These are phyloP conservation scores for Acronicta aceris DNA, from an alignment of 2,888 invertebrate species.

Conservation along the genomic window DNA sequence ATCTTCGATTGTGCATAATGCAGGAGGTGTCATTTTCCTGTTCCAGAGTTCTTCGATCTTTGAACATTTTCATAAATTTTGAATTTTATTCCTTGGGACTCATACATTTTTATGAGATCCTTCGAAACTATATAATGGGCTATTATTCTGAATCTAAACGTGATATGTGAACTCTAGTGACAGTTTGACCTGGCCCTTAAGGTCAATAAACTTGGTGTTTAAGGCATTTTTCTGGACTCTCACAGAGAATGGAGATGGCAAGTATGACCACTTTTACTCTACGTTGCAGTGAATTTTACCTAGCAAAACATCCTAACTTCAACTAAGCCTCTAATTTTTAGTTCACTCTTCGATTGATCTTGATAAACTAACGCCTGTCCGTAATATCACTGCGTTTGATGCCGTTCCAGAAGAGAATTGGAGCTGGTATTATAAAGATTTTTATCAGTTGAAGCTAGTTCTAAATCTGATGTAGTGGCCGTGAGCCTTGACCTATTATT, in stretches of 20 bases:
- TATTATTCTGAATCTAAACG: conserved; percentile 61
- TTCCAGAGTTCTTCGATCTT: conserved; percentile 54
- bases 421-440: conserved; percentile 33
- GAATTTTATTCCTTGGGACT: conserved; percentile 58
- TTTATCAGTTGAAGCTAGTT: conserved; percentile 48
- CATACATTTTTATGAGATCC: conserved; percentile 71
- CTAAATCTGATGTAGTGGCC: conserved; percentile 62
- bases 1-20: conserved; percentile 45
- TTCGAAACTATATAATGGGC: conserved; percentile 59
- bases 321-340: too few relatives aligned
- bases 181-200: conserved; percentile 59
- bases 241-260: conserved; percentile 1
- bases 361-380: too few relatives aligned
- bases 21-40: conserved; percentile 44
- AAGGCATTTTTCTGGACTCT: conserved; percentile 19
- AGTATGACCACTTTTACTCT: too few relatives aligned
- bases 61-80: conserved; percentile 53
- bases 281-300: too few relatives aligned
- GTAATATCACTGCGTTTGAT: too few relatives aligned
- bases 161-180: conserved; percentile 59
- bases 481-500: conserved; percentile 71
- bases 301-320: too few relatives aligned
- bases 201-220: conserved; percentile 60
- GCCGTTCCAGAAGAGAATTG: too few relatives aligned
- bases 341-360: too few relatives aligned